A percentile compares a stretch with the other conserved stretches of the same genome.
Conservation (phyloP, 1,140 invertebrate species). For the Procambarus clarkii region DNA sequence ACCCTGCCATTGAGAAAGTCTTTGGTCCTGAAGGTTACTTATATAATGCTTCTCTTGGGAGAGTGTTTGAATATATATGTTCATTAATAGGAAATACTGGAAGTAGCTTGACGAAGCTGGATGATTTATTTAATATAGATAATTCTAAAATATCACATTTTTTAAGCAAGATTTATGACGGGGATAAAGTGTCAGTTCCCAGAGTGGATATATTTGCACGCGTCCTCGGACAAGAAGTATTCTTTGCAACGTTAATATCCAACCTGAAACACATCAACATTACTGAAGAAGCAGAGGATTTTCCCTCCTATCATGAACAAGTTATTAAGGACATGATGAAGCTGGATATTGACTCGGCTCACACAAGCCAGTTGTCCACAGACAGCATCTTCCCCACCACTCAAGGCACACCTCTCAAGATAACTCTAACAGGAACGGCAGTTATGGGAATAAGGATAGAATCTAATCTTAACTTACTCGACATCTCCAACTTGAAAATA, state of each 20-base stretch:
- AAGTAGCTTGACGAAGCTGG: background rate
- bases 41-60: background rate
- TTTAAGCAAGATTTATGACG: constrained; percentile 31
- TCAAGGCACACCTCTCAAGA: constrained; percentile 46
- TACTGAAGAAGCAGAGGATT: background rate
- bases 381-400: constrained; percentile 49
- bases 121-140: background rate
- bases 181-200: background rate
- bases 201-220: constrained; percentile 29
- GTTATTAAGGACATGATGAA: background rate
- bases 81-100: background rate
- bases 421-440: background rate
- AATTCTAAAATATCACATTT: constrained; percentile 9
- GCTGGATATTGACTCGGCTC: background rate
- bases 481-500: background rate
- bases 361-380: background rate
- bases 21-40: constrained; percentile 52
- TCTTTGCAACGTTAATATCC: constrained; percentile 28
- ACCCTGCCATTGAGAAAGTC: constrained; percentile 23
- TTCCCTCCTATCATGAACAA: background rate
- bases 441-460: constrained; percentile 23
- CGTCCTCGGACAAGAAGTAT: constrained; percentile 45
- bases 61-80: constrained; percentile 14
- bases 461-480: background rate
- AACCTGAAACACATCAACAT: constrained; percentile 13